A percentile compares a stretch with the other conserved stretches of the same genome.
phyloP scores from a whole-genome alignment of 2,888 invertebrate genomes.

The Agrochola litura region DNA sequence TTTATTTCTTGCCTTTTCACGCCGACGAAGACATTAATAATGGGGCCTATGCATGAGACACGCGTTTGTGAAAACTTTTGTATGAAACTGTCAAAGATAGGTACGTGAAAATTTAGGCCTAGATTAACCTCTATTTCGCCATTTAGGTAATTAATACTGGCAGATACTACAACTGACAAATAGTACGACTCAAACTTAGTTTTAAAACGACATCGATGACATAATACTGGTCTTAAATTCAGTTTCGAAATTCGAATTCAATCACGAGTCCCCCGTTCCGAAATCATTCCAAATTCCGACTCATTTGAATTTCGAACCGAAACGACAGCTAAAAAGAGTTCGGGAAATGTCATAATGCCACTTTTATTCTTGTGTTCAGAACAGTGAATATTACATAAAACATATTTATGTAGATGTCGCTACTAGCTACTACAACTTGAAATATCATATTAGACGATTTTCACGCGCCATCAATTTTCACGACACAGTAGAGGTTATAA shows the following conservation, averaged over 20 bases:
- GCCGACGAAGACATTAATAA: conserved; percentile 26
- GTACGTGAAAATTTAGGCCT: neutral
- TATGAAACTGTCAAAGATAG: neutral
- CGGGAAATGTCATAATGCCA: conserved; percentile 26
- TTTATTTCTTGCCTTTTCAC: conserved; percentile 48
- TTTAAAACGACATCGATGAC: conserved; percentile 3
- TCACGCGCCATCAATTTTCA: conserved; percentile 54
- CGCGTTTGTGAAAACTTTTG: conserved; percentile 27
- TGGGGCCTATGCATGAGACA: conserved; percentile 16
- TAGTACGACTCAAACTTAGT: neutral
- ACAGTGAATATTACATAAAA: conserved; percentile 25
- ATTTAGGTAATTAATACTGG: neutral
- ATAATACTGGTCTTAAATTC: conserved; percentile 5
- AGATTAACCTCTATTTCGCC: neutral
- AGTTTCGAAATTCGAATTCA: conserved; percentile 34
- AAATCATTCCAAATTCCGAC: conserved; percentile 16
- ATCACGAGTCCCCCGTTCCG: conserved; percentile 7
- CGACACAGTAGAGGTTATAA: conserved; percentile 52
- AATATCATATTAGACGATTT: conserved; percentile 41
- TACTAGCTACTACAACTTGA: conserved; percentile 35
- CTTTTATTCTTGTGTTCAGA: conserved; percentile 39
- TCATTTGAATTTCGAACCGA: conserved; percentile 42
- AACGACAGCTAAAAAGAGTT: conserved; percentile 23
- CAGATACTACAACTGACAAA: too few relatives aligned
- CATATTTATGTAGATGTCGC: conserved; percentile 35